Evolutionary conservation across 2,888 invertebrate genomes (phyloP).

Genomic region (Hedya salicella): DNA sequence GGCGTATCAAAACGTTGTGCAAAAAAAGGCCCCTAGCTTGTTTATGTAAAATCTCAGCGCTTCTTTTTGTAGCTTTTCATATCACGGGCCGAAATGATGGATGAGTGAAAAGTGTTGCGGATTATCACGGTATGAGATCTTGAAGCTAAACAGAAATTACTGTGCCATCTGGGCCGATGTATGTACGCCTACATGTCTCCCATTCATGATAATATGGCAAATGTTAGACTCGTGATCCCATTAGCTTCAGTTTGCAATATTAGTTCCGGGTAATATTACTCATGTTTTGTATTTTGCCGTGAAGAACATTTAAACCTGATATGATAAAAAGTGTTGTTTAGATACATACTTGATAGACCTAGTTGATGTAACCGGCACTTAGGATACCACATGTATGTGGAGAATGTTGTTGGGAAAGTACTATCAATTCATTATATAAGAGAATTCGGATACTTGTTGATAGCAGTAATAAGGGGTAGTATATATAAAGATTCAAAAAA

Average conservation of each 20-base stretch:
- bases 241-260: not conserved
- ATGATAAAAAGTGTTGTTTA: too few relatives aligned
- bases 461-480: too few relatives aligned
- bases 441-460: too few relatives aligned
- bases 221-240: not conserved
- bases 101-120: constrained; percentile 35
- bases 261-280: too few relatives aligned
- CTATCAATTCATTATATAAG: too few relatives aligned
- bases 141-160: constrained; percentile 19
- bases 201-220: constrained; percentile 7
- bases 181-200: constrained; percentile 22
- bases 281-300: too few relatives aligned
- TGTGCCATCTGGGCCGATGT: constrained; percentile 26
- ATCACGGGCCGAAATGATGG: constrained; percentile 35
- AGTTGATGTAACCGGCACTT: too few relatives aligned
- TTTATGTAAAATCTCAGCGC: constrained; percentile 15
- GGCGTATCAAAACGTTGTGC: constrained; percentile 11
- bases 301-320: too few relatives aligned
- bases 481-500: too few relatives aligned
- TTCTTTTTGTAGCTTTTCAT: constrained; percentile 37
- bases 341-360: too few relatives aligned
- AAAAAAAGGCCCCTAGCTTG: constrained; percentile 18
- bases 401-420: too few relatives aligned
- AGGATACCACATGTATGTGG: too few relatives aligned
- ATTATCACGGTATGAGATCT: constrained; percentile 33